These are phyloP conservation scores for Pseudonaja textilis DNA, from an alignment of 2,113 vertebrate genomes.

Conservation along the genomic window DNA sequence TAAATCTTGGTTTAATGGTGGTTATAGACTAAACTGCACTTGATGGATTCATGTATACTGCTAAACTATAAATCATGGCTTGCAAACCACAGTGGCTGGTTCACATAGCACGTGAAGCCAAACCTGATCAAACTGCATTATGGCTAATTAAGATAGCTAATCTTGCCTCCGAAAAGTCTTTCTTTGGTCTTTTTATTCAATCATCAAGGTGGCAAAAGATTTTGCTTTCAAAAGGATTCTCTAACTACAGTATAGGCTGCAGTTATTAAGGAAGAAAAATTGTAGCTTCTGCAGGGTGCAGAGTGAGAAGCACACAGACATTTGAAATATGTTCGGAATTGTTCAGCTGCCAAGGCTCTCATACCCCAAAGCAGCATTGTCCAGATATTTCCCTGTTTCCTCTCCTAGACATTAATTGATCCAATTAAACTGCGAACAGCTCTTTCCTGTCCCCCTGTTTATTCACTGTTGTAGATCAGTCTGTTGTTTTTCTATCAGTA, in stretches of 20 bases:
- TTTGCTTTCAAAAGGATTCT: background rate
- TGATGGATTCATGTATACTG: background rate
- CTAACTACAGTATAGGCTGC: background rate
- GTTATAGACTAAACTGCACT: background rate
- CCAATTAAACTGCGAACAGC: background rate
- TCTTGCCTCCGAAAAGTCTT: background rate
- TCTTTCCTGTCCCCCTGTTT: constrained; percentile 13
- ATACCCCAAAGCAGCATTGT: background rate
- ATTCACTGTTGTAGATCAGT: constrained; percentile 3
- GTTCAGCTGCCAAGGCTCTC: background rate
- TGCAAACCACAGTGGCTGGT: background rate
- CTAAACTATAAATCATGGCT: background rate
- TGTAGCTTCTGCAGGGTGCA: background rate
- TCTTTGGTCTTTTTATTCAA: background rate
- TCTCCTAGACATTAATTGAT: background rate
- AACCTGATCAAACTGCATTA: background rate
- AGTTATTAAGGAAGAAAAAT: background rate
- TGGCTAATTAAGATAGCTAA: background rate
- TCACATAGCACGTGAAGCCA: background rate
- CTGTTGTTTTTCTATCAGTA: background rate
- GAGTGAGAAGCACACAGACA: background rate
- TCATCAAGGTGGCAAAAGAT: background rate
- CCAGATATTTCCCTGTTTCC: constrained; percentile 2
- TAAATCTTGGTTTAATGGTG: background rate
- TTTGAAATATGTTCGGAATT: constrained; percentile 19